Conservation (phyloP, 1,140 invertebrate species). For the Thaumetopoea pityocampa region DNA sequence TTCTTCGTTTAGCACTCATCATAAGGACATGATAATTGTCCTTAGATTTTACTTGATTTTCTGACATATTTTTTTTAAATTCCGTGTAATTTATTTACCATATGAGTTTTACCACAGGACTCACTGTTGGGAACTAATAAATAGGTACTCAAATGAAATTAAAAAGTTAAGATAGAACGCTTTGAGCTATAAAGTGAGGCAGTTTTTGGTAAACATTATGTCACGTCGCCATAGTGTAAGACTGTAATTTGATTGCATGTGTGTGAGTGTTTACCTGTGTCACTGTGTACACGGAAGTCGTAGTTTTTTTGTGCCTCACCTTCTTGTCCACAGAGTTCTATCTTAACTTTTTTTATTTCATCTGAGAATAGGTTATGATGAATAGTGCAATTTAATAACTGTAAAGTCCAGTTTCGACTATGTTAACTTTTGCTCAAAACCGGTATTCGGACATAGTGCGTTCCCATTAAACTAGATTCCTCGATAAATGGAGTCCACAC, state of each 20-base stretch:
- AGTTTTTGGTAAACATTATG: neutral
- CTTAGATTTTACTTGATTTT: no score
- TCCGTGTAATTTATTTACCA: no score
- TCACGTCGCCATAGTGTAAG: constrained; percentile 1
- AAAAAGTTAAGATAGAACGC: neutral
- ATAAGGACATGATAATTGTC: no score
- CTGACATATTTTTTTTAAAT: no score
- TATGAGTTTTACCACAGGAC: neutral
- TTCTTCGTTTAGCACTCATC: no score
- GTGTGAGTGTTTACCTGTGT: neutral
- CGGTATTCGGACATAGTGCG: neutral
- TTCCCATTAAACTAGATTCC: neutral
- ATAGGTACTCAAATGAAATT: constrained; percentile 1
- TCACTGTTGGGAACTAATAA: neutral
- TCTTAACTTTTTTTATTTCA: neutral
- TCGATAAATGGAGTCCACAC: neutral
- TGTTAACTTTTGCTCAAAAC: neutral
- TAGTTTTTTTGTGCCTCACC: constrained; percentile 1
- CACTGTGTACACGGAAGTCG: neutral
- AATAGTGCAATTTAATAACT: constrained; percentile 1
- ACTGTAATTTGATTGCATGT: constrained; percentile 1
- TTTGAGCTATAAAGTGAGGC: neutral
- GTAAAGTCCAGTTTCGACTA: constrained; percentile 1
- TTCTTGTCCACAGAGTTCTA: neutral
- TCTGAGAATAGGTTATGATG: neutral